Evolutionary conservation across 2,888 invertebrate species (phyloP), one percentile per base, ranked within the genome.

Genomic region (Mythimna vitellina): DNA sequence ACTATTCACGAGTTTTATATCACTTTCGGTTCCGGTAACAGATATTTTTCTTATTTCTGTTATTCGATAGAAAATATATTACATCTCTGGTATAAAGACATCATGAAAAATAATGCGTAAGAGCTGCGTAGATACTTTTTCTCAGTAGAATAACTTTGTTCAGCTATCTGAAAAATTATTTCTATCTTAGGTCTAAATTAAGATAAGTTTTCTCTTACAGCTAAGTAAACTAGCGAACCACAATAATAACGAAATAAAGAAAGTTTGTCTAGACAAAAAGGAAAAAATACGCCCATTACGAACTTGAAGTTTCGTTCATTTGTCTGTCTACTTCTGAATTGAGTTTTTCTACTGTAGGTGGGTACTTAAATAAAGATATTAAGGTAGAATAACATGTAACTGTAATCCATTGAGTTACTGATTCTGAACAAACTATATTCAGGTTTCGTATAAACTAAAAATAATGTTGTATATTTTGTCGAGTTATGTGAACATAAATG

Each of bases 271-370:
- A 49, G 46, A 62, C 29, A 29, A 51, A 60, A 42, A 61, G 60
- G 64, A 65, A 77, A 77, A 68, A 80, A 68, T 68, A 80, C 25
- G 25, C 1, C 56, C 80, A 68, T 78, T 80, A 64, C 32, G 32
- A 79, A 63, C 20, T 49, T 25, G 38, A 54, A 67, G 38, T 65
- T 65, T 25, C 29, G 53, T 63, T 38, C 80, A 74, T 74, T 80
- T 69, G 17, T 69, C 80, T 58, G 65, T 69, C 62, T 54, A 61
- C 20, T 32, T 53, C 63, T 25, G 68, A 68, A 79, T 79, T 25
- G 38, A 80, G 46, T 74, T 74, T 80, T 68, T 73, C 25, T 65
- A 6, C 22, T 12, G 6, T 29, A 38, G 10, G 22, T 54, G n/a
- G 46, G 35, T 56, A 71, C 35, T 72, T 49, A 65, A 58, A 25